Evolutionary conservation across 92 coral and sea anemone genomes (phyloP).

Genomic region (Heliopora coerulea): DNA sequence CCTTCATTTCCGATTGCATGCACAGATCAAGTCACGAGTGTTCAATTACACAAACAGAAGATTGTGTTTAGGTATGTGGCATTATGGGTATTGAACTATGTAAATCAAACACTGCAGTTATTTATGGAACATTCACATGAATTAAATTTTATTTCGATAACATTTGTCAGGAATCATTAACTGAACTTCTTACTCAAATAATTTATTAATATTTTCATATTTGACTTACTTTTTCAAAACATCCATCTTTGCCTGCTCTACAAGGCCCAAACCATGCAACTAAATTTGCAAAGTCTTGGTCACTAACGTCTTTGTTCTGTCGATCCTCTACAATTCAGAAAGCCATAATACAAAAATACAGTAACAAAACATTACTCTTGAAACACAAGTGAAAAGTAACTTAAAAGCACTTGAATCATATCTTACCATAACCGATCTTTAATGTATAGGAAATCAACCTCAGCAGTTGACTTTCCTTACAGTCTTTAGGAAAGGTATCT

Average conservation of each 20-base stretch:
- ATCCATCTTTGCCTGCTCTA: conserved; percentile 67
- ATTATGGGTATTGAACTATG: too few relatives aligned
- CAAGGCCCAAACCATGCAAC: conserved; percentile 91
- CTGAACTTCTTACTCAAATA: too few relatives aligned
- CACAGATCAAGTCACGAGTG: too few relatives aligned
- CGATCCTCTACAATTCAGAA: background rate
- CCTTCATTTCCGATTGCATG: too few relatives aligned
- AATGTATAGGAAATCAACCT: conserved; percentile 68
- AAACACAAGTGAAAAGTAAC: background rate
- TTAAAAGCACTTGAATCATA: background rate
- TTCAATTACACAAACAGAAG: too few relatives aligned
- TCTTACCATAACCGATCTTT: conserved; percentile 64
- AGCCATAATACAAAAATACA: background rate
- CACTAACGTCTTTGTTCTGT: conserved; percentile 44
- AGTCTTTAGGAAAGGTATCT: conserved; percentile 48
- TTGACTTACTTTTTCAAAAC: conserved; percentile 71
- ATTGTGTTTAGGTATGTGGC: too few relatives aligned
- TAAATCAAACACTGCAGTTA: too few relatives aligned
- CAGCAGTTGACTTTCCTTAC: conserved; percentile 62
- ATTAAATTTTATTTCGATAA: background rate
- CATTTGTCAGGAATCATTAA: background rate
- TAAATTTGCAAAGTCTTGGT: conserved; percentile 58
- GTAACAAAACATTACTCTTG: too few relatives aligned
- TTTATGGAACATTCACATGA: too few relatives aligned
- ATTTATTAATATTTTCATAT: too few relatives aligned